Evolutionary conservation across 2,113 vertebrate species (phyloP).

Genomic region (Bujurquina vittata): DNA sequence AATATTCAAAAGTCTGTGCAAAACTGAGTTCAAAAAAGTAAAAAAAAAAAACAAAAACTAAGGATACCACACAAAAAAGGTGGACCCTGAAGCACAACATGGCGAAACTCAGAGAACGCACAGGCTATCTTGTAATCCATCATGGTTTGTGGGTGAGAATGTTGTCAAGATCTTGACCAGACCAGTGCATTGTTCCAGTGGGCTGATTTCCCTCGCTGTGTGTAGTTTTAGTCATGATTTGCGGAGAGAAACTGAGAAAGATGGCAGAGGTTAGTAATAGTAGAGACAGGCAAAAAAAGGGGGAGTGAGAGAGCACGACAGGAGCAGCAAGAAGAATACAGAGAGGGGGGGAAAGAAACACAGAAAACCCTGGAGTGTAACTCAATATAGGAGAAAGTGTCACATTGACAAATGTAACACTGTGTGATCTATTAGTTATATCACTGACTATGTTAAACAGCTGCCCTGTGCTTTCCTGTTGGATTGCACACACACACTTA

Average conservation of each 20-base stretch:
- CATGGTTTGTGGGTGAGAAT: conserved; percentile 44
- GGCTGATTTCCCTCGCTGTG: conserved; percentile 5
- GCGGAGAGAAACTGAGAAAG: neutral
- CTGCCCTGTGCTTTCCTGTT: conserved; percentile 47
- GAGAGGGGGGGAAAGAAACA: conserved; percentile 39
- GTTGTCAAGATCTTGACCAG: conserved; percentile 34
- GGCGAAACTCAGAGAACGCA: conserved; percentile 12
- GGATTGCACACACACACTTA: conserved; percentile 22
- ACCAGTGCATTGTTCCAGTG: conserved; percentile 44
- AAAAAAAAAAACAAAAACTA: neutral
- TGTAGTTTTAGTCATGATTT: conserved; percentile 28
- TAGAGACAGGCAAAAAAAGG: neutral
- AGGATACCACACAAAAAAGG: neutral
- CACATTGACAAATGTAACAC: conserved; percentile 81
- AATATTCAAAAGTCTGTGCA: neutral
- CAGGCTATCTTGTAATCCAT: conserved; percentile 63
- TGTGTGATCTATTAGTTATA: conserved; percentile 79
- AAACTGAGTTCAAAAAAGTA: too few relatives aligned
- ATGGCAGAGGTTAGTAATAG: conserved; percentile 19
- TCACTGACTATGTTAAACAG: conserved; percentile 80
- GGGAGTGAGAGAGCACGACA: neutral
- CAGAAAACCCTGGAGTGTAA: conserved; percentile 80
- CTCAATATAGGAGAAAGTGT: conserved; percentile 82
- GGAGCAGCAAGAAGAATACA: conserved; percentile 32
- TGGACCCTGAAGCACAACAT: neutral